Evolutionary conservation across 2,113 vertebrate species (phyloP), one percentile per base, ranked within the genome.

Genomic region (Meles meles): DNA sequence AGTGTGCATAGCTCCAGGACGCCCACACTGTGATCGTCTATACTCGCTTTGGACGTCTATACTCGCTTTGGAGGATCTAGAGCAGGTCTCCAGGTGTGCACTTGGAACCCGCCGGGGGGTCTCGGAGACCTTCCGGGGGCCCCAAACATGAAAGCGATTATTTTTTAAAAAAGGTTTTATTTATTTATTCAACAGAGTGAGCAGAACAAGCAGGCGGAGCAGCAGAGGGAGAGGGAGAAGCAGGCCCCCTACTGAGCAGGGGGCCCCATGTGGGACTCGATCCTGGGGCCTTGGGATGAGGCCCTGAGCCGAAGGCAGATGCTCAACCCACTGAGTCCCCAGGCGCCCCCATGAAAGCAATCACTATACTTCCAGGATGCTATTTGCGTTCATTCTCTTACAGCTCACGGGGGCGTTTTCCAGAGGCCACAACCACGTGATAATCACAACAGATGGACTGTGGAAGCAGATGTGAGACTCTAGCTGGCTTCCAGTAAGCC

Each of bases 11-110:
- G 63, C 23, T 4, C 2, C 0, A 14, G 21, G 31, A 21, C 57
- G 0, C 4, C 20, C 14, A 0, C 25, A 29, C 44, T 9, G 37
- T 4, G 47, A 15, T 0, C 2, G 0, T n/a, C 21, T 39, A 2
- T 4, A 11, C 42, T n/a, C n/a, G n/a, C n/a, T n/a, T n/a, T n/a
- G n/a, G n/a, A n/a, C 2, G 0, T n/a, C 21, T 39, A 2, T 4
- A 11, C 44, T 2, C 0, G 7, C 44, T 47, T 1, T 25, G 74
- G 44, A 63, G 47, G 13, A 29, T 2, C 63, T 34, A 42, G 23
- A 37, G 23, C 29, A 44, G 37, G 52, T 42, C 37, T 93, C 72
- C 2, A 13, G 18, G 42, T 10, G 72, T 31, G 72, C 7, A 3
- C n/a, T 39, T 39, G 29, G 34, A 39, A 25, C 44, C 17, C 55